Percentiles rank a stretch among this genome's conserved stretches.
Evolutionary conservation across 2,888 invertebrate genomes (phyloP).

Genomic region (Spodoptera exigua): DNA sequence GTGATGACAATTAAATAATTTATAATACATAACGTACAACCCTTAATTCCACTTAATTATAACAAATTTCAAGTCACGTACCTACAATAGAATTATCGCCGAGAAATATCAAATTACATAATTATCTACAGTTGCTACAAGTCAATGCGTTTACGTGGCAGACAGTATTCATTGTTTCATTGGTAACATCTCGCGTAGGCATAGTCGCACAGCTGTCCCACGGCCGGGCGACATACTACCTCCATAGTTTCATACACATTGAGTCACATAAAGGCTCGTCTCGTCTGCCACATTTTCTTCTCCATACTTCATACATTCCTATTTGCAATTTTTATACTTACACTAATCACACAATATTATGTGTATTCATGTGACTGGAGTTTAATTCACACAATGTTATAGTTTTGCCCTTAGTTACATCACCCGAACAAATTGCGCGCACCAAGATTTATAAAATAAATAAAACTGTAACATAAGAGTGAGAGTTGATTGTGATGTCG

Average conservation of each 20-base stretch:
- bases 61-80: constrained; percentile 42
- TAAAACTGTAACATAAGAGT: constrained; percentile 42
- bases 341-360: constrained; percentile 29
- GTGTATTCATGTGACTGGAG: constrained; percentile 48
- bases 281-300: no score
- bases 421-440: constrained; percentile 43
- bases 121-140: no score
- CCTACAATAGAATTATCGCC: constrained; percentile 28
- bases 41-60: constrained; percentile 45
- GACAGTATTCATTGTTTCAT: no score
- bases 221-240: no score
- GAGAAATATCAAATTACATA: constrained; percentile 2
- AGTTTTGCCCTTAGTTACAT: constrained; percentile 21
- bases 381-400: constrained; percentile 13
- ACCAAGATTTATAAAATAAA: constrained; percentile 30
- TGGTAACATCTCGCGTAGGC: no score
- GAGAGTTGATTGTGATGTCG: constrained; percentile 77
- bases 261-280: no score
- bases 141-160: no score
- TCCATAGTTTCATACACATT: no score
- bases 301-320: no score
- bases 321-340: constrained; percentile 41
- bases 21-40: constrained; percentile 45
- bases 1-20: constrained; percentile 4
- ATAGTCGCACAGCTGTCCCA: no score